These are phyloP conservation scores for Dryococelus australis DNA, from an alignment of 2,888 invertebrate species.

Conservation along the genomic window DNA sequence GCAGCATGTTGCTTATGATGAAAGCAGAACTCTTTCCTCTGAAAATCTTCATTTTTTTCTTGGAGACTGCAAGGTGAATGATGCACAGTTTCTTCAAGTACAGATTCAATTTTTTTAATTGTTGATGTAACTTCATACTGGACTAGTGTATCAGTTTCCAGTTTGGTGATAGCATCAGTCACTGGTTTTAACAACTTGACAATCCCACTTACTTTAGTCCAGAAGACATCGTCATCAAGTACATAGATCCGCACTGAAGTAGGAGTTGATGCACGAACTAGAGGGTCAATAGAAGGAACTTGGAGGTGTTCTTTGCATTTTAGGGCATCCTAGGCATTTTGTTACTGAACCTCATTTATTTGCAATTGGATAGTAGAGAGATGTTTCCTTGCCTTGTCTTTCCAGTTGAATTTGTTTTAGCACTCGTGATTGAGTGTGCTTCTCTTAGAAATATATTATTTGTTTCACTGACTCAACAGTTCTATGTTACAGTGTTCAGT, in stretches of 20 bases:
- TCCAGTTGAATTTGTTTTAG: neutral
- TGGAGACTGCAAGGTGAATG: neutral
- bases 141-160: neutral
- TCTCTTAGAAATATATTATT: neutral
- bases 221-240: neutral
- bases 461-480: neutral
- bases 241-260: neutral
- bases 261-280: neutral
- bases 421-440: neutral
- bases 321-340: neutral
- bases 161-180: neutral
- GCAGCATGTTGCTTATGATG: too few species aligned
- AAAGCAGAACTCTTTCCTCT: too few species aligned
- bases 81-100: too few species aligned
- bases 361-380: too few species aligned
- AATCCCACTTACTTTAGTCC: neutral
- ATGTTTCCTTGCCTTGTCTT: neutral
- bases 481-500: too few species aligned
- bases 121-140: neutral
- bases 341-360: too few species aligned
- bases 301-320: neutral
- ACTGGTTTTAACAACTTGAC: neutral
- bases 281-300: neutral
- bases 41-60: neutral
- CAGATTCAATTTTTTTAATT: neutral